These are phyloP conservation scores for Hemicrepidius hirtus DNA, from an alignment of 2,888 invertebrate genomes.

Conservation along the genomic window DNA sequence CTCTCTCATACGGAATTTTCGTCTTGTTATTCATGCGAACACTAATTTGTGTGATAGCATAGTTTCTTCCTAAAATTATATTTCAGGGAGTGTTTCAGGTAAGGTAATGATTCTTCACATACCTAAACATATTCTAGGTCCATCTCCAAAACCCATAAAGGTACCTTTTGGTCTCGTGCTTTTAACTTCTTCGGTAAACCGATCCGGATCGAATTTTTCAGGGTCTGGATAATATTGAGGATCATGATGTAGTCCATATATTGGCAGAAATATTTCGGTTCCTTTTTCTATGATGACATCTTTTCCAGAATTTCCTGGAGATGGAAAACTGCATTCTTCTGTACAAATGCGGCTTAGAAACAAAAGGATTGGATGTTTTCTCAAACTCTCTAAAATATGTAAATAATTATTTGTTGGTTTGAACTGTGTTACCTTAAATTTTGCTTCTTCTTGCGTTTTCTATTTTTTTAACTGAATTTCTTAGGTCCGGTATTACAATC, in stretches of 20 bases:
- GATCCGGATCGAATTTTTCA: conserved; percentile 68
- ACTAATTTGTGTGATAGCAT: conserved; percentile 59
- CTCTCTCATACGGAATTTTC: conserved; percentile 43
- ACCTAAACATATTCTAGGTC: conserved; percentile 64
- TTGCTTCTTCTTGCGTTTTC: too few species aligned
- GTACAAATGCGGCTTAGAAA: conserved; percentile 59
- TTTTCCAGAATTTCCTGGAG: conserved; percentile 45
- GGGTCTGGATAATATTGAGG: conserved; percentile 68
- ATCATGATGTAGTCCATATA: conserved; percentile 66
- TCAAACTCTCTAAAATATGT: conserved; percentile 52
- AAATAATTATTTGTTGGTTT: too few species aligned
- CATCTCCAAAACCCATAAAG: conserved; percentile 63
- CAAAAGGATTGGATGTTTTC: conserved; percentile 55
- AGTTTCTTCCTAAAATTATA: conserved; percentile 56
- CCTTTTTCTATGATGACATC: conserved; percentile 62
- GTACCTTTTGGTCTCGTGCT: conserved; percentile 59
- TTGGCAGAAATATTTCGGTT: conserved; percentile 64
- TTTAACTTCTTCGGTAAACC: conserved; percentile 65
- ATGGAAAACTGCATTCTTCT: conserved; percentile 57
- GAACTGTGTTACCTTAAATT: too few species aligned
- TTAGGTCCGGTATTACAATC: too few species aligned
- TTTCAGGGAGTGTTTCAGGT: too few species aligned
- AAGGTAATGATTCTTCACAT: conserved; percentile 10
- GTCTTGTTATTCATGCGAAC: conserved; percentile 57
- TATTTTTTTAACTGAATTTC: too few species aligned